Percentiles rank a stretch among this genome's conserved stretches.
phyloP scores from a whole-genome alignment of 2,888 invertebrate genomes.

The Eulithis prunata region DNA sequence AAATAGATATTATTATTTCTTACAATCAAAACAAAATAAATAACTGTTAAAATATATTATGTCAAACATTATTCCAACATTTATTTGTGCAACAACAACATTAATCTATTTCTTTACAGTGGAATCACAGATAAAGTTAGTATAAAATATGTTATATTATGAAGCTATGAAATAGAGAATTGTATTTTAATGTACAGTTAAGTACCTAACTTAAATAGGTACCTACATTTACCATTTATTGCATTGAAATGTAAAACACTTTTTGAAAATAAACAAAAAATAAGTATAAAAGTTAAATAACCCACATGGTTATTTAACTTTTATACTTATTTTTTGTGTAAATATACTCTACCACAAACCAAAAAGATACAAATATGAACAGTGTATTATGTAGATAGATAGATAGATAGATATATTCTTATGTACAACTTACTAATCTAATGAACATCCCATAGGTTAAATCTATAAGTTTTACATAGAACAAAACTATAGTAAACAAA shows the following conservation, averaged over 20 bases:
- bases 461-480: conserved; percentile 5
- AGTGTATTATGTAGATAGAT: too few relatives aligned
- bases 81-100: conserved; percentile 22
- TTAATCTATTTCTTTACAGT: conserved; percentile 13
- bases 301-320: too few relatives aligned
- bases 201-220: too few relatives aligned
- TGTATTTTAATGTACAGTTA: too few relatives aligned
- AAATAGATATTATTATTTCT: conserved; percentile 30
- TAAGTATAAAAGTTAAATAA: too few relatives aligned
- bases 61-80: conserved; percentile 17
- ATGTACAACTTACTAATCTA: conserved; percentile 21
- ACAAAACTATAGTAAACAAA: conserved; percentile 2
- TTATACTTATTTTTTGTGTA: too few relatives aligned
- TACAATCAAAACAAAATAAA: conserved; percentile 38
- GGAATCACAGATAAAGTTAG: conserved; percentile 26
- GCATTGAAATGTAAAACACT: too few relatives aligned
- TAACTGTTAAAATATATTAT: conserved; percentile 39
- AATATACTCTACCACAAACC: too few relatives aligned
- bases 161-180: too few relatives aligned
- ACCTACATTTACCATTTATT: too few relatives aligned
- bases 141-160: background rate
- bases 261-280: too few relatives aligned
- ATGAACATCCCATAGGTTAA: conserved; percentile 38
- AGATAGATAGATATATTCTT: too few relatives aligned
- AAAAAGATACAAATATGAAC: background rate